These are phyloP conservation scores for Aegypius monachus DNA, from an alignment of 2,113 vertebrate genomes.

Conservation along the genomic window DNA sequence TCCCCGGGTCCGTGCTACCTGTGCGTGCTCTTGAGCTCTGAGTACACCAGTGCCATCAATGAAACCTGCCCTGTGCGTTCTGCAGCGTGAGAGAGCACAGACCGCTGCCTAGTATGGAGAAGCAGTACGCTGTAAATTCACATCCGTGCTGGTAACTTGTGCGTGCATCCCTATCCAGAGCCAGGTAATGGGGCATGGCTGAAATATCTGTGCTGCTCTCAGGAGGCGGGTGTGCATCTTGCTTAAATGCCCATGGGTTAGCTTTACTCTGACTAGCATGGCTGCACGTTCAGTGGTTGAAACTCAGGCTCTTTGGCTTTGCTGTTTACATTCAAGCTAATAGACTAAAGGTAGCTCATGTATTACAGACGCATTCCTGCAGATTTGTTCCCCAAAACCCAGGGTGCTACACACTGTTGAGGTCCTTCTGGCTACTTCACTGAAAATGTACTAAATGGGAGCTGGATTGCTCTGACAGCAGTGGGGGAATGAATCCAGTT, in stretches of 20 bases:
- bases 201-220: not conserved
- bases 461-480: not conserved
- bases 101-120: accelerated
- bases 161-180: not conserved
- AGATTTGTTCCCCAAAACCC: not conserved
- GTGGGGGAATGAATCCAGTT: not conserved
- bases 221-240: not conserved
- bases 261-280: not conserved
- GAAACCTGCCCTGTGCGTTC: not conserved
- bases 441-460: not conserved
- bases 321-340: not conserved
- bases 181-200: no score
- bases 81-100: not conserved
- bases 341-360: not conserved
- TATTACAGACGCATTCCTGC: not conserved
- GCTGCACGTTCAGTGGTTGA: not conserved
- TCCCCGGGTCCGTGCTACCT: not conserved
- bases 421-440: not conserved
- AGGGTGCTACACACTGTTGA: not conserved
- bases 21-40: not conserved
- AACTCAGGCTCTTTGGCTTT: not conserved
- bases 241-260: accelerated
- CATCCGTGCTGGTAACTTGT: no score
- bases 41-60: accelerated
- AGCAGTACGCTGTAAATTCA: not conserved